Base-by-base conservation (phyloP, 53 echinoderm and acorn worm genomes). In the Echinometra lucunter region DNA sequence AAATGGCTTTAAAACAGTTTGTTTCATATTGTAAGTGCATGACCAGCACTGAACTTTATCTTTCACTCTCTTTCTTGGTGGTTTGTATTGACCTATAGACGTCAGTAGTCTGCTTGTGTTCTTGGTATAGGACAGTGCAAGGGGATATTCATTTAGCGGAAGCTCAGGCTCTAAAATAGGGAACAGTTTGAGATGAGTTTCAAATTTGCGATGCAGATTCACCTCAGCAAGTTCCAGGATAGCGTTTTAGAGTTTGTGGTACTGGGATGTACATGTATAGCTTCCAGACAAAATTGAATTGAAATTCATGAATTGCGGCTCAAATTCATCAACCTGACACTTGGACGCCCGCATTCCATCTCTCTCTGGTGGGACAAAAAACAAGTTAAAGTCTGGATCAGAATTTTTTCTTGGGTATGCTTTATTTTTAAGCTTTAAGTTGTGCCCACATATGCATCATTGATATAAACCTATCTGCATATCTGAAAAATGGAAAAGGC, bases 281-380 rank as follows among this genome's bases (percentile, higher is more conserved):
- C 53, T 56, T n/a, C 58, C 30, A 91, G 91, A 37, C 66, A 91
- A 91, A 66, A 63, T 91, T 66, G 91, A 63, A 66, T 91, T 91
- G 91, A 66, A 91, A 91, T 91, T 91, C 91, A 91, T 91, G 91
- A 91, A 91, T 42, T 66, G 38, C 5, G 44, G 66, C 66, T 66
- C 40, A 19, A 63, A 91, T 91, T 66, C 9, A 66, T 91, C 91
- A 91, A 63, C 40, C 45, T 91, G 91, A 91, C 91, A 91, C 66
- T 21, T 91, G 35, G 66, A 38, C 32, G 89, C 17, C 89, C 57
- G 53, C 57, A 56, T 57, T 56, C 55, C 57, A 89, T 89, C 89
- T 56, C 58, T 57, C 89, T 56, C 58, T 35, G 1, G 4, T 35
- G 12, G 35, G 35, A 10, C 34, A 72, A 72, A 10, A 35, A 72